phyloP scores from a whole-genome alignment of 2,113 vertebrate species.

The Erpornis zantholeuca region DNA sequence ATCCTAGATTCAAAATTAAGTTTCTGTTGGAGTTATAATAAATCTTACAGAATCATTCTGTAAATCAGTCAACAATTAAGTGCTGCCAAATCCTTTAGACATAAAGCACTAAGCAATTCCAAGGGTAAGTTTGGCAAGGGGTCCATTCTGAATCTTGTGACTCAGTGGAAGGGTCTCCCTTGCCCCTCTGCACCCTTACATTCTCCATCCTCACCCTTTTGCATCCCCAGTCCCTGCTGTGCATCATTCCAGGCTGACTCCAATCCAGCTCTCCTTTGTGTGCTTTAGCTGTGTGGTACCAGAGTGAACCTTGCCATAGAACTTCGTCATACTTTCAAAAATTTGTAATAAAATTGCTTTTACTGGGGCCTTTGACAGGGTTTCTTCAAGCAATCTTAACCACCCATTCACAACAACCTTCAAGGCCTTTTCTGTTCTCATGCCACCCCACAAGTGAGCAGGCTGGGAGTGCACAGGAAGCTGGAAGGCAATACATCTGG shows the following conservation, averaged over 20 bases:
- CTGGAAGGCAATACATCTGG: rapidly evolving
- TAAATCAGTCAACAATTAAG: background rate
- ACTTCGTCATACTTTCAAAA: background rate
- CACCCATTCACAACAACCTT: background rate
- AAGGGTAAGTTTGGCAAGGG: background rate
- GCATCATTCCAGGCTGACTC: background rate
- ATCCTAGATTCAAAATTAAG: background rate
- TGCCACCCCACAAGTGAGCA: rapidly evolving
- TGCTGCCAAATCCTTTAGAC: background rate
- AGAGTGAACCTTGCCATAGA: background rate
- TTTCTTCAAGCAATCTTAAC: background rate
- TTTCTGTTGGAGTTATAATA: background rate
- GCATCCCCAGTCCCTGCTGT: no score
- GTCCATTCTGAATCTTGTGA: background rate
- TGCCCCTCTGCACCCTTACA: background rate
- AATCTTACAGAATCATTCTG: background rate
- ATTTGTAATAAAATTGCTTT: background rate
- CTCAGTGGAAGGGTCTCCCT: background rate
- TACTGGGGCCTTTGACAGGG: background rate
- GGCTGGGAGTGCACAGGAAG: background rate
- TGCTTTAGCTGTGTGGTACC: background rate
- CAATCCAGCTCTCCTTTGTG: background rate
- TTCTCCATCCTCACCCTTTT: background rate
- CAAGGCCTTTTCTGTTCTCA: background rate
- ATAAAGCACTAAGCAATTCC: background rate